Evolutionary conservation across 2,113 vertebrate species (phyloP), one percentile per base, ranked within the genome.

Genomic region (Alosa alosa): DNA sequence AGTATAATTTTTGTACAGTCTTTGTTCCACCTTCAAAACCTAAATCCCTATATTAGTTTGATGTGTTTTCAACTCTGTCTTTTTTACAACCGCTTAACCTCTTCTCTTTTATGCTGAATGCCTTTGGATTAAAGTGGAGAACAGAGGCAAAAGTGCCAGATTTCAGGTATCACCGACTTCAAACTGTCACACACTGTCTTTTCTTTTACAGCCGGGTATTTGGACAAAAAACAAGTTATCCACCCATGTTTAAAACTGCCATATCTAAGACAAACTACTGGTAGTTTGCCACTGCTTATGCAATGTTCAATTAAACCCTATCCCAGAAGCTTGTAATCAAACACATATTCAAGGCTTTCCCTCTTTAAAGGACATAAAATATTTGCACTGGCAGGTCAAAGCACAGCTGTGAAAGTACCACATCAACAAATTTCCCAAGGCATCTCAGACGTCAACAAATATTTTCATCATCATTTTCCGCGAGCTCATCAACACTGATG

Each of bases 321-420:
- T 25, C 1, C 36, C 31, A 36, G 31, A 41, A 17, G 72, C 13
- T 78, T 17, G 11, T 36, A 78, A 68, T 68, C 13, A 68, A 68
- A 68, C 25, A 8, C 64, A 68, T 68, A 31, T 68, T 31, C n/a
- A 68, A 68, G 64, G n/a, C 25, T 78, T 39, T 39, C 31, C 4
- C 4, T 75, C 39, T 78, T 78, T 39, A 78, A 75, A 17, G 36
- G 39, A 78, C 25, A 78, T 15, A 39, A 78, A 36, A 78, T 78
- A 78, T 78, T 78, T 78, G 36, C 25, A 78, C 72, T 78, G 72
- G 72, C 72, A 39, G 36, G 72, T 78, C 31, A 41, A 78, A 39
- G 10, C 72, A 78, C 31, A 78, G 36, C 72, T 39, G 13, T 39
- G 36, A 39, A 78, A 78, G 72, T 78, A 39, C 72, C 36, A 78